Evolutionary conservation across 1,140 invertebrate species (phyloP).

Genomic region (Penaeus japonicus): DNA sequence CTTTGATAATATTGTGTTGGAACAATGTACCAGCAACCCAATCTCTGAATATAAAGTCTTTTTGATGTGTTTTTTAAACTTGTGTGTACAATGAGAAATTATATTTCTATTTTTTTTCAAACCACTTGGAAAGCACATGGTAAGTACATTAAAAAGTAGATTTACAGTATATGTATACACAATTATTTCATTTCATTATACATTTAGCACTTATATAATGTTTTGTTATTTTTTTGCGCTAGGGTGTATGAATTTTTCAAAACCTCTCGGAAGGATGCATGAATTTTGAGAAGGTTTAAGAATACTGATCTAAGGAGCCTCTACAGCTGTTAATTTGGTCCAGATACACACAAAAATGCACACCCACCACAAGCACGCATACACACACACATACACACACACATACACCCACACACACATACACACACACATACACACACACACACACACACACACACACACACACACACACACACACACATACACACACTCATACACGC

Average conservation of each 20-base stretch:
- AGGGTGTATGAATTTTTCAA: constrained; percentile 13
- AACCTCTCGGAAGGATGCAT: constrained; percentile 8
- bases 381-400: too few species aligned
- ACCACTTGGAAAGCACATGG: neutral
- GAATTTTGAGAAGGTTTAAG: neutral
- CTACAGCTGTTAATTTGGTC: too few species aligned
- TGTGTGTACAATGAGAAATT: neutral
- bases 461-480: too few species aligned
- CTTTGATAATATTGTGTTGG: too few species aligned
- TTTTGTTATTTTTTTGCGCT: neutral
- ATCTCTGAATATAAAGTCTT: neutral
- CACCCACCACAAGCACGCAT: too few species aligned
- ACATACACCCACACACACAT: too few species aligned
- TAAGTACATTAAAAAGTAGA: constrained; percentile 6
- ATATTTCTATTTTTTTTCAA: constrained; percentile 7
- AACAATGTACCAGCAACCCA: constrained; percentile 3
- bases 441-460: too few species aligned
- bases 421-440: too few species aligned
- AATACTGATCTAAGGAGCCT: too few species aligned
- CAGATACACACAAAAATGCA: too few species aligned
- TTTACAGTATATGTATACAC: neutral
- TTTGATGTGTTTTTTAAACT: constrained; percentile 3
- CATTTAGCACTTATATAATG: neutral
- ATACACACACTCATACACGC: too few species aligned
- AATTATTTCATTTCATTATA: neutral